Percentiles rank a stretch among this genome's conserved stretches.
Evolutionary conservation across 1,140 invertebrate genomes (phyloP).

Genomic region (Hyphantria cunea): DNA sequence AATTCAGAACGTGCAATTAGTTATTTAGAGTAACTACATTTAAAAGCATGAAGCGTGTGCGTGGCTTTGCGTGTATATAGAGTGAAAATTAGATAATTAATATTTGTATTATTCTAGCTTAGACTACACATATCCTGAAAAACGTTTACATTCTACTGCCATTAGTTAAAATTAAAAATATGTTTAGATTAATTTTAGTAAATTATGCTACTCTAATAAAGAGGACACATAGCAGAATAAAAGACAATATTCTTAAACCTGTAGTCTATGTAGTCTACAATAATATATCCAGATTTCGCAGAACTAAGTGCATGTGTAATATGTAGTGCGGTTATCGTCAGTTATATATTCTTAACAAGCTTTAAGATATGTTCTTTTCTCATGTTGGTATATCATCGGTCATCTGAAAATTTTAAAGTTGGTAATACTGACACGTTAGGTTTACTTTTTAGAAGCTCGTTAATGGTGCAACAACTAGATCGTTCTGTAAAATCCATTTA

Average conservation of each 20-base stretch:
- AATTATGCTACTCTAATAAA: constrained; percentile 1
- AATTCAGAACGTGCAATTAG: constrained; percentile 15
- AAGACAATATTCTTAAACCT: constrained; percentile 1
- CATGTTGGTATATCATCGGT: constrained; percentile 1
- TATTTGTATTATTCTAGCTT: not conserved
- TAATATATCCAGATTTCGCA: not conserved
- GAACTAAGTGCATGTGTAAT: not conserved
- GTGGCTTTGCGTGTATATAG: constrained; percentile 37
- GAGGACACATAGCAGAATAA: not conserved
- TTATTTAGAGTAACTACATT: constrained; percentile 13
- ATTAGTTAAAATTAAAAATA: not conserved
- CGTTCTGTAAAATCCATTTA: not conserved
- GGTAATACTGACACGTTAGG: not conserved
- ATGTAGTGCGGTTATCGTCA: constrained; percentile 1
- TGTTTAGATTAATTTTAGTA: constrained; percentile 7
- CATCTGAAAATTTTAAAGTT: constrained; percentile 13
- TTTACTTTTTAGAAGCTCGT: not conserved
- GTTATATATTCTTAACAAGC: constrained; percentile 1
- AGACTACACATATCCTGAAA: not conserved
- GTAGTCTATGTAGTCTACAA: not conserved
- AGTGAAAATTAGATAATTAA: constrained; percentile 26
- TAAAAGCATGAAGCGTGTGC: constrained; percentile 47
- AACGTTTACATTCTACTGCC: not conserved
- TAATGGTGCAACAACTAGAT: not conserved
- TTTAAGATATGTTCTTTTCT: not conserved